A percentile compares a stretch with the other conserved stretches of the same genome.
Conservation (phyloP, 2,113 vertebrate genomes). For the Cavia aperea region DNA sequence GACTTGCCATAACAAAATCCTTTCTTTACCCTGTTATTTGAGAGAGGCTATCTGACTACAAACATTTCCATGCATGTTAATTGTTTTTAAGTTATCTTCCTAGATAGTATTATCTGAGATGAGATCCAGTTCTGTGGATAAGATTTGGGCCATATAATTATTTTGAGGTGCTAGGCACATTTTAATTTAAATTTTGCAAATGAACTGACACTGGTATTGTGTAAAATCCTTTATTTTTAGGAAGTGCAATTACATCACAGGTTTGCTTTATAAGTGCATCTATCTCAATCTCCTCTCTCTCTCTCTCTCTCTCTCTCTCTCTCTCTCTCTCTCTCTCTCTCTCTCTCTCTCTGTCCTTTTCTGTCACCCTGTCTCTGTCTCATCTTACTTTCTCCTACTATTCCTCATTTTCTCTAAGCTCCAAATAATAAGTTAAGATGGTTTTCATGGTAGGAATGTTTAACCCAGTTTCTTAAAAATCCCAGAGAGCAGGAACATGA, state of each 20-base stretch:
- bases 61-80: background rate
- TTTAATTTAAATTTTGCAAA: conserved; percentile 33
- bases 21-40: conserved; percentile 5
- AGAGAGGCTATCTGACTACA: background rate
- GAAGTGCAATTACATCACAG: conserved; percentile 26
- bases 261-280: conserved; percentile 39
- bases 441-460: conserved; percentile 55
- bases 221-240: conserved; percentile 45
- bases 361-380: background rate
- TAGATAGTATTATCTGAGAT: conserved; percentile 24
- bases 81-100: background rate
- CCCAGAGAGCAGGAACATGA: background rate
- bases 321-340: background rate
- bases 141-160: conserved; percentile 42
- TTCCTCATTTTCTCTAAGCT: background rate
- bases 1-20: background rate
- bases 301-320: no score
- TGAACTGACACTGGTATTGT: conserved; percentile 44
- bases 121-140: background rate
- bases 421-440: conserved; percentile 23
- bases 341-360: background rate
- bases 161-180: background rate
- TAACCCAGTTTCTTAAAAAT: background rate
- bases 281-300: background rate
- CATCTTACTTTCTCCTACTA: background rate